Evolutionary conservation across 2,113 vertebrate genomes (phyloP), one percentile per base, ranked within the genome.

Genomic region (Pelvicachromis taeniatus): DNA sequence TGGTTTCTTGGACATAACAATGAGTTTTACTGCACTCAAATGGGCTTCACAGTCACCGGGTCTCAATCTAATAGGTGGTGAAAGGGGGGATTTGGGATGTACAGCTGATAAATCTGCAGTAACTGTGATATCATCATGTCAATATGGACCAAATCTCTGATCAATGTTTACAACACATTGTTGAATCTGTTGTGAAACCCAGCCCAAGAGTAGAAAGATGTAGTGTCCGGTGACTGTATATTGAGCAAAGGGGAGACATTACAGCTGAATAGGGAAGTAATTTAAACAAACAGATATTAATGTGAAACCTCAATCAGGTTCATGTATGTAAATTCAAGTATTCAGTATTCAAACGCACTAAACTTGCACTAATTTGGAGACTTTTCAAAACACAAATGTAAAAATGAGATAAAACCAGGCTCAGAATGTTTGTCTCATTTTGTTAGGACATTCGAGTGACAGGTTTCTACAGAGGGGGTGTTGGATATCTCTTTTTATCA

Each of bases 1-100:
- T 68, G 11, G 0, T 2, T 33, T 40, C 40, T 65, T 65, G 0
- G 35, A 65, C 35, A 5, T 0, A 12, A 21, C 33, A 65, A 2
- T 38, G 17, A 65, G 19, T 42, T 68, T 65, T 40, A 23, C 61
- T 2, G 33, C 3, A 38, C 33, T 65, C 0, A 65, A 65, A 38
- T 13, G 61, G 35, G 11, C 11, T 40, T 0, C 61, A 65, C 35
- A 9, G 12, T 68, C 61, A 42, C 61, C 61, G 13, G 19, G 38
- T 42, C 61, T 23, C 38, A 23, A 42, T 68, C 35, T 68, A 65
- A 65, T 40, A 40, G 38, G n/a, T 1, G 7, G n/a, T 9, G 35
- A 14, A 68, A 68, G n/a, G 63, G 35, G 38, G 4, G 38, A 9
- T 42, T 68, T 42, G 19, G 0, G n/a, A 68, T 23, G n/a, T 68